Conservation (phyloP, 53 echinoderm and acorn worm species). For the Henricia sp. region DNA sequence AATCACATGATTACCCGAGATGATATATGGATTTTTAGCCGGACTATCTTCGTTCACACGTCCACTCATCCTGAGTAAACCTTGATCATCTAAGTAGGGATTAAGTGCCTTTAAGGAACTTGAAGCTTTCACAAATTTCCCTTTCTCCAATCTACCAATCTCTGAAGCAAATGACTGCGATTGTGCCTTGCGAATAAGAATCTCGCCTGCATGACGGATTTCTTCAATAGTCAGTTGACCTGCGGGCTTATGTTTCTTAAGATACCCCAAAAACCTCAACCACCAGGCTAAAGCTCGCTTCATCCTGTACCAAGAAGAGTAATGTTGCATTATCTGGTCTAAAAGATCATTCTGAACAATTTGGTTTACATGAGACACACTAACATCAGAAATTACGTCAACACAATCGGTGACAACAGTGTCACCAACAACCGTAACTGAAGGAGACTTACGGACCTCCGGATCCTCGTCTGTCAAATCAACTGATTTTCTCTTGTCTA, state of each 20-base stretch:
- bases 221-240: background rate
- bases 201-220: background rate
- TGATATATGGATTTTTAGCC: background rate
- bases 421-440: background rate
- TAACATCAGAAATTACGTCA: too few species aligned
- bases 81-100: too few species aligned
- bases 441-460: background rate
- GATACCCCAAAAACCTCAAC: background rate
- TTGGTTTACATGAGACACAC: background rate
- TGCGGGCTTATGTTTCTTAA: background rate
- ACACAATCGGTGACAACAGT: background rate
- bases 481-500: too few species aligned
- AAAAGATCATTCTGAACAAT: background rate
- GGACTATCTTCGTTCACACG: too few species aligned
- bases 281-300: constrained; percentile 24
- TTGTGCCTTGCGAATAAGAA: background rate
- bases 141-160: too few species aligned
- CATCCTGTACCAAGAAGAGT: constrained; percentile 28
- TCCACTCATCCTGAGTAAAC: too few species aligned
- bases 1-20: background rate
- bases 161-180: background rate
- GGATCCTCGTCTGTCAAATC: background rate
- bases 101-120: too few species aligned
- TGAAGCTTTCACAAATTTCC: too few species aligned
- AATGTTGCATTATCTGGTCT: background rate